Base-by-base conservation (phyloP, 2,113 vertebrate genomes). In the Cyprinodon brontotheroides region DNA sequence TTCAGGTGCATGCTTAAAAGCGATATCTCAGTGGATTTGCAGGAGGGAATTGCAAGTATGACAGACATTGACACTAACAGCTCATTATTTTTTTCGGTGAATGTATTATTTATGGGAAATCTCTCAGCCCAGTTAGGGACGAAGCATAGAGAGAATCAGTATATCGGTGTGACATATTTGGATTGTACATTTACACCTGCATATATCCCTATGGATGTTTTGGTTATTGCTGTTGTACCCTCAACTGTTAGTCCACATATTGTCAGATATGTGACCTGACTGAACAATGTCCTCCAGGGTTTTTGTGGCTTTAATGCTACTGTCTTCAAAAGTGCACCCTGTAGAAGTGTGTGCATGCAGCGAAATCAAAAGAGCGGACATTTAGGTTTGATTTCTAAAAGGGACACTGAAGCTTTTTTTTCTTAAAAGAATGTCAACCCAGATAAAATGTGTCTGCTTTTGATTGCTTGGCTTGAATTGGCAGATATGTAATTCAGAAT, bases 221-320 rank as follows among this genome's bases (percentile, higher is more conserved):
- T 69, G 71, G 75, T 80, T 74, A 7, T 63, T 74, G 53, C 67
- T 70, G 66, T 66, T 61, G 40, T 17, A 38, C 59, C 60, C 14
- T 0, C 68, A 61, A 12, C 77, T 39, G 74, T 63, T 72, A 64
- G 75, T 61, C 50, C 48, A 69, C 72, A 72, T 69, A 37, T 57
- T 70, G 67, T 61, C 10, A 22, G 70, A 79, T 75, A n/a, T 29
- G 4, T 40, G 38, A 62, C 77, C 45, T 0, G 61, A 75, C 38
- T 11, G 70, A 74, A 83, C 65, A 53, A 65, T 64, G 71, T 74
- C 78, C 79, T 65, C 2, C 0, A 64, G 77, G 81, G 48, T 68
- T 82, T 29, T 75, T 15, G 45, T 12, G 74, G 68, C 68, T 75
- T 81, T 83, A 66, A 69, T 47, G 68, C 65, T 75, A 59, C 68